Evolutionary conservation across 2,888 invertebrate genomes (phyloP).

Genomic region (Electrophaes corylata): DNA sequence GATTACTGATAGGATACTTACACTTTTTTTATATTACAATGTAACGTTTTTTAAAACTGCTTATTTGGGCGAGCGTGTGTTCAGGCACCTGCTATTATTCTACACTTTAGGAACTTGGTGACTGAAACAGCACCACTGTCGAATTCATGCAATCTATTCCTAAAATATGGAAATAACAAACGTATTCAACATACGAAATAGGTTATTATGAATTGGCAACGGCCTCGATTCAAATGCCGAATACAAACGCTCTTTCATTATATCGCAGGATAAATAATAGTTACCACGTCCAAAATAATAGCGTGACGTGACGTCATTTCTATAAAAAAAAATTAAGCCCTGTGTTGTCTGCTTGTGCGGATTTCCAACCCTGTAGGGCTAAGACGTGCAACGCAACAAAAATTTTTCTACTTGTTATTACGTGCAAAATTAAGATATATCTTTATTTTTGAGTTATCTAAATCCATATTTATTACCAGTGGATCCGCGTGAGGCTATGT

Average conservation of each 20-base stretch:
- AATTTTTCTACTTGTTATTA: too few species aligned
- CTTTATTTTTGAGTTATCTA: too few species aligned
- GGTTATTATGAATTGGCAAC: constrained; percentile 37
- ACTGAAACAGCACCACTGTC: constrained; percentile 6
- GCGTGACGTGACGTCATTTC: background rate
- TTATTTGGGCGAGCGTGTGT: background rate
- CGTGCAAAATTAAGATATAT: too few species aligned
- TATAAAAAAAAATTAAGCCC: background rate
- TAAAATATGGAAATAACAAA: constrained; percentile 34
- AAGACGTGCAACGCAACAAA: too few species aligned
- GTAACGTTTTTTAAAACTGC: background rate
- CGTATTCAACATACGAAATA: constrained; percentile 30
- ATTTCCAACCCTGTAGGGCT: too few species aligned
- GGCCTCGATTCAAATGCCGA: constrained; percentile 37
- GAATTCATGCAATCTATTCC: constrained; percentile 26
- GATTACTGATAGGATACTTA: background rate
- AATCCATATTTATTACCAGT: too few species aligned
- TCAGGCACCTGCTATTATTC: background rate
- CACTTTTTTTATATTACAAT: background rate
- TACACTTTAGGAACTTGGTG: constrained; percentile 9
- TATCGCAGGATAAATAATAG: constrained; percentile 8
- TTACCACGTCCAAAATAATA: background rate
- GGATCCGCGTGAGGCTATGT: too few species aligned
- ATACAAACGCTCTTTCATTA: constrained; percentile 34
- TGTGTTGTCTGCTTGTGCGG: too few species aligned